Evolutionary conservation across 2,888 invertebrate genomes (phyloP), one percentile per base, ranked within the genome.

Genomic region (Amblyjoppa proteus): DNA sequence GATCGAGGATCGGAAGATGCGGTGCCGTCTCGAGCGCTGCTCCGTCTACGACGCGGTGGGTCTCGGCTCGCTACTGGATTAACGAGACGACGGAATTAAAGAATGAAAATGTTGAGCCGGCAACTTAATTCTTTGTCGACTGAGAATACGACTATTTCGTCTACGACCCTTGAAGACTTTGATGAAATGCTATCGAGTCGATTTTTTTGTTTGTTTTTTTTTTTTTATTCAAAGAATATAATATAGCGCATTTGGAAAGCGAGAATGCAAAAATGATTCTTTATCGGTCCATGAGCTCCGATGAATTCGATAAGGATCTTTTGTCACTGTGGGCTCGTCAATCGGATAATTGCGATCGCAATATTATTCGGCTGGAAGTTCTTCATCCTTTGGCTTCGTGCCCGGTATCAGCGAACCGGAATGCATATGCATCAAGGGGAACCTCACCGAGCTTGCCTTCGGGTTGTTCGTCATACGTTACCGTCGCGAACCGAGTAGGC

Each of bases 11-110:
- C 34, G n/a, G 41, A 38, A 20, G 9, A 41, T 5, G 58, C 34
- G 78, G 73, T 66, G 76, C 58, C 31, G 45, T 77, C 49, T 49
- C 71, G 64, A 5, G 25, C 20, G 28, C 13, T 13, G 13, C 28
- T 53, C 3, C 45, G 45, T 73, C 69, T 66, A 56, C 71, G 41
- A 66, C 38, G 38, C 51, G 58, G 69, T 51, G 34, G 56, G 53
- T 31, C 28, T 49, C 31, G 64, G n/a, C 53, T 25, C 53, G 51
- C 31, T 25, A 11, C 49, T 41, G 25, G 28, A 28, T 13, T 28
- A 13, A 5, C 11, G 25, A 13, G 28, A 11, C 58, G 58, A 3
- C 11, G 25, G 58, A 13, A 58, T 11, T 3, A 58, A 28, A 28
- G 13, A 28, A 58, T 25, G 28, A 9, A 9, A 7, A n/a, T 25